These are phyloP conservation scores for mouse (Mus musculus) DNA, from an alignment of 2,113 vertebrate species.

Conservation along the genomic window DNA sequence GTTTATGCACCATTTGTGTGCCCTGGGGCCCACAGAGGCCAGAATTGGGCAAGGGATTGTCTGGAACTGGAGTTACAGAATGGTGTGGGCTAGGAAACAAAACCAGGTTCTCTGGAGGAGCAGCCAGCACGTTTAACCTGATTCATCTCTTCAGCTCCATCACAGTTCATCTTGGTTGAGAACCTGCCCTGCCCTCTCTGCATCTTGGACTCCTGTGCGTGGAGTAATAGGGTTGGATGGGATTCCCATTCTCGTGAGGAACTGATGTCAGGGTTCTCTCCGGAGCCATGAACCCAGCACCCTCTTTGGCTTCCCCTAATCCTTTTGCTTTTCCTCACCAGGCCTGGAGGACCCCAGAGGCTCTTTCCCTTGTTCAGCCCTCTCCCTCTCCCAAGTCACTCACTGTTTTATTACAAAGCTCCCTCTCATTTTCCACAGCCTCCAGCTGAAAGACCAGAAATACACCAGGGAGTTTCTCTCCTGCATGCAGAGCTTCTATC, in stretches of 20 bases:
- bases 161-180: neutral
- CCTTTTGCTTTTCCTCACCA: neutral
- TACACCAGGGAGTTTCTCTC: neutral
- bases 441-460: neutral
- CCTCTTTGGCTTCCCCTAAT: neutral
- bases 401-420: neutral
- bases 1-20: neutral
- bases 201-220: neutral
- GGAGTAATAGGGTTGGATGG: neutral
- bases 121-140: neutral
- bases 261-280: neutral
- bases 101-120: neutral
- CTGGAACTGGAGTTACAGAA: neutral
- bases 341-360: neutral
- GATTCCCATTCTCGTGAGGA: neutral
- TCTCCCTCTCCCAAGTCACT: neutral
- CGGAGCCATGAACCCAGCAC: neutral
- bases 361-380: neutral
- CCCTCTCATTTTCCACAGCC: neutral
- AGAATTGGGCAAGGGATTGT: neutral
- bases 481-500: neutral
- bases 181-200: neutral
- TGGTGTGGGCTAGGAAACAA: neutral
- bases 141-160: neutral
- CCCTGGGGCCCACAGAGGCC: neutral